phyloP scores from a whole-genome alignment of 2,888 invertebrate genomes.

The Hypselothyrea guttata region DNA sequence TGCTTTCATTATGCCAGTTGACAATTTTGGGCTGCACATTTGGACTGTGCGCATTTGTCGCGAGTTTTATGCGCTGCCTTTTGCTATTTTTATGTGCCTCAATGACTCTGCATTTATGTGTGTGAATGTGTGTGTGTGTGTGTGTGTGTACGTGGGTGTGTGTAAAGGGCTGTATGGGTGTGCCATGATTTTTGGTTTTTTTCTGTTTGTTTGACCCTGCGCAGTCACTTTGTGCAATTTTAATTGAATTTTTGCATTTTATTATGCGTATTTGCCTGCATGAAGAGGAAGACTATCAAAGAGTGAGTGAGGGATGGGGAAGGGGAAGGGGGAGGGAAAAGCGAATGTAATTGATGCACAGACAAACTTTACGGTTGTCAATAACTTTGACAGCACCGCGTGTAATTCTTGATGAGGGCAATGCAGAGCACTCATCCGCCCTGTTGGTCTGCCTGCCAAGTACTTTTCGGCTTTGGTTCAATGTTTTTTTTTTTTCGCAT shows the following conservation, averaged over 20 bases:
- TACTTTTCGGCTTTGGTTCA: conserved; percentile 62
- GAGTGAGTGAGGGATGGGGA: not conserved
- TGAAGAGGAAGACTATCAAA: conserved; percentile 7
- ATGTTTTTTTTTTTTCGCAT: conserved; percentile 44
- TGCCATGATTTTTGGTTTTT: conserved; percentile 31
- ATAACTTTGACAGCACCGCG: conserved; percentile 57
- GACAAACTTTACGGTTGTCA: conserved; percentile 71
- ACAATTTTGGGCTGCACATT: conserved; percentile 46
- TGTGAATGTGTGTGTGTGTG: not conserved
- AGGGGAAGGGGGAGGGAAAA: not conserved
- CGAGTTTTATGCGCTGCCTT: conserved; percentile 46
- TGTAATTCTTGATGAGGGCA: conserved; percentile 3
- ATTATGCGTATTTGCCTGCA: conserved; percentile 55
- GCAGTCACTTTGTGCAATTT: conserved; percentile 62
- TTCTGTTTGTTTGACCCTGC: conserved; percentile 13
- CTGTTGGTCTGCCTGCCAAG: conserved; percentile 52
- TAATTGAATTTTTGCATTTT: conserved; percentile 74
- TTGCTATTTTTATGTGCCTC: conserved; percentile 29
- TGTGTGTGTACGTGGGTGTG: not conserved
- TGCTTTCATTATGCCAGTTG: conserved; percentile 61
- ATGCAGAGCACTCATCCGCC: conserved; percentile 56
- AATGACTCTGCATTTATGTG: not conserved
- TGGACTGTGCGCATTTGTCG: conserved; percentile 55
- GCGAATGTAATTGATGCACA: conserved; percentile 34
- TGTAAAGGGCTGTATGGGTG: no score